A percentile compares a stretch with the other conserved stretches of the same genome.
These are phyloP conservation scores for Rhipidura dahli DNA, from an alignment of 2,113 vertebrate genomes.

Conservation along the genomic window DNA sequence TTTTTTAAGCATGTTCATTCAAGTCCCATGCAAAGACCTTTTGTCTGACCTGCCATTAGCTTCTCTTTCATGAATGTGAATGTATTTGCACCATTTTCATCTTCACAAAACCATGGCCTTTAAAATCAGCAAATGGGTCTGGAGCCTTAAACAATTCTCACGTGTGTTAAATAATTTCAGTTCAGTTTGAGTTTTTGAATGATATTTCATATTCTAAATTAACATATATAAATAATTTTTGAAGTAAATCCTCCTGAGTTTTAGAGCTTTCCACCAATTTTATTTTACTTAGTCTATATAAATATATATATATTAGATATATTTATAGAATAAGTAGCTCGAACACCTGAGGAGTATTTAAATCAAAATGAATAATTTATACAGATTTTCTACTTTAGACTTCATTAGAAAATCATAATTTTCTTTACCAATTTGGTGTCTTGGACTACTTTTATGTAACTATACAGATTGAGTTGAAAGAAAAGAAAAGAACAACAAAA, in stretches of 20 bases:
- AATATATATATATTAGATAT: not conserved
- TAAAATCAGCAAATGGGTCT: not conserved
- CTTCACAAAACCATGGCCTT: not conserved
- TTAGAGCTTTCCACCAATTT: not conserved
- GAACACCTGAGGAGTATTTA: not conserved
- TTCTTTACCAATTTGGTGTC: not conserved
- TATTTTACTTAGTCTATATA: not conserved
- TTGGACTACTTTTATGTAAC: not conserved
- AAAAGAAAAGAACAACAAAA: not conserved
- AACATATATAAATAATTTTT: not conserved
- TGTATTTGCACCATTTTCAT: not conserved
- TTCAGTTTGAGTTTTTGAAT: not conserved
- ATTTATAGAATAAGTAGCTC: not conserved
- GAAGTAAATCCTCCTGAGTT: not conserved
- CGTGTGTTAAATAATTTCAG: not conserved
- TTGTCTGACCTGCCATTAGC: not conserved
- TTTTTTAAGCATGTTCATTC: not conserved
- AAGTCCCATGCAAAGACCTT: not conserved
- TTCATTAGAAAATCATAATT: not conserved
- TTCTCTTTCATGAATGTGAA: not conserved
- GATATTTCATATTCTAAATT: not conserved
- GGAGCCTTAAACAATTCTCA: not conserved
- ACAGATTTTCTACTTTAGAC: not conserved
- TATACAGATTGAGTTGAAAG: not conserved
- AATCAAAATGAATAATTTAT: not conserved